phyloP scores from a whole-genome alignment of 2,113 vertebrate genomes.

The Larimichthys crocea region DNA sequence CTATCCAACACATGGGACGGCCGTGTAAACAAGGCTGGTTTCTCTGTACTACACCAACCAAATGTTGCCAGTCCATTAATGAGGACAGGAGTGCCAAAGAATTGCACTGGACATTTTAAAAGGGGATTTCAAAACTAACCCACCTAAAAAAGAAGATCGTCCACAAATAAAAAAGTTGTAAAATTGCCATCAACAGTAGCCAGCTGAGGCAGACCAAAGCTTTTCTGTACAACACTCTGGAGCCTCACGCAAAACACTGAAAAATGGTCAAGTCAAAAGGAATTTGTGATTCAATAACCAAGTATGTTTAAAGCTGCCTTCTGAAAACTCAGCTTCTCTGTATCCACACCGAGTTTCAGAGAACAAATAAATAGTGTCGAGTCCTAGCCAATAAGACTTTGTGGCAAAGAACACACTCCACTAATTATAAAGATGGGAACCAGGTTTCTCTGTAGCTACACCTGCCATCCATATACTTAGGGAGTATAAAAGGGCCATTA shows the following conservation, averaged over 20 bases:
- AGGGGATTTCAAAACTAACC: slow-evolving; percentile 62
- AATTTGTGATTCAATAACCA: slow-evolving; percentile 66
- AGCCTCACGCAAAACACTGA: slow-evolving; percentile 85
- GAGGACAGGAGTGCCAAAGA: slow-evolving; percentile 60
- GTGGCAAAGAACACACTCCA: slow-evolving; percentile 72
- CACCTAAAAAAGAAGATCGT: slow-evolving; percentile 60
- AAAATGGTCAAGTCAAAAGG: slow-evolving; percentile 81
- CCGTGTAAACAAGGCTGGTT: slow-evolving; percentile 94
- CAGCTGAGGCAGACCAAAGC: slow-evolving; percentile 86
- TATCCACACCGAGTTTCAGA: slow-evolving; percentile 90
- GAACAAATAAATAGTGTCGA: slow-evolving; percentile 90
- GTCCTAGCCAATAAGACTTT: slow-evolving; percentile 83
- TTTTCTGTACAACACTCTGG: slow-evolving; percentile 92
- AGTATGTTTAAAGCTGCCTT: slow-evolving; percentile 87
- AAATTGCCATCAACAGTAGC: slow-evolving; percentile 76
- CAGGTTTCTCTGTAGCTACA: slow-evolving; percentile 93
- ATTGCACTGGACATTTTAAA: slow-evolving; percentile 53
- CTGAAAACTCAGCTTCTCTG: slow-evolving; percentile 91
- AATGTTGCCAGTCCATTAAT: slow-evolving; percentile 76
- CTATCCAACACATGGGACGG: slow-evolving; percentile 56
- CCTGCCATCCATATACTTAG: slow-evolving; percentile 82
- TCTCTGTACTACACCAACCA: slow-evolving; percentile 98
- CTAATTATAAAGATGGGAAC: slow-evolving; percentile 73
- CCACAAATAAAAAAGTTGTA: slow-evolving; percentile 46
- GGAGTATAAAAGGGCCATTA: slow-evolving; percentile 62